Evolutionary conservation across 2,113 vertebrate species (phyloP), one percentile per base, ranked within the genome.

Genomic region (Sterna hirundo): DNA sequence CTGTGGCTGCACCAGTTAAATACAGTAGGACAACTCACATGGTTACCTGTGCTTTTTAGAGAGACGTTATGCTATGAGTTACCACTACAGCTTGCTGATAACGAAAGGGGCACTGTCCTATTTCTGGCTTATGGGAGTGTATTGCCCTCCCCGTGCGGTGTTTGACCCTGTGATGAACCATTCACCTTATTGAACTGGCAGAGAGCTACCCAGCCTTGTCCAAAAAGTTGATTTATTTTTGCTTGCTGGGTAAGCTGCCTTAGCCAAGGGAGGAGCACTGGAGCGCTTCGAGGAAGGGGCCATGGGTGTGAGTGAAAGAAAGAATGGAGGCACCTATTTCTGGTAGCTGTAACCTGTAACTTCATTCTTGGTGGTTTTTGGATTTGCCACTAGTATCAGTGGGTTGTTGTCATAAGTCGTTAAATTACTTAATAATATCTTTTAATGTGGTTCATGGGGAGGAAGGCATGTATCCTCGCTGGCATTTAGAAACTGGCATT

Each of bases 101-200:
- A 42, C 0, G 0, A 52, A 70, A 78, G 54, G 30, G 32, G 7
- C 34, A 32, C 30, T 23, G 58, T 46, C 58, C 46, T 70, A 0
- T 17, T 87, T 61, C 70, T 88, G 65, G 30, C n/a, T 29, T 76
- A 40, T 57, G 66, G 58, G 44, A 38, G 22, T 9, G 49, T n/a
- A 5, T 46, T 58, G 82, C n/a, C 40, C 14, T 84, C 21, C 17
- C 7, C 1, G 0, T 0, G 0, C 0, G 2, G 19, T 66, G 10
- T 22, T 40, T 1, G 2, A 55, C 51, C 44, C 25, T 32, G 21
- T 44, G 60, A 19, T 58, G 60, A 81, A 54, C 10, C 15, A 3
- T 72, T 81, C 42, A 29, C 40, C 13, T 46, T 36, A 29, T 17
- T 68, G 42, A 71, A 65, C 32, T 13, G 44, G 55, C 44, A 38